Evolutionary conservation across 1,140 invertebrate genomes (phyloP).

Genomic region (Trichonephila inaurata): DNA sequence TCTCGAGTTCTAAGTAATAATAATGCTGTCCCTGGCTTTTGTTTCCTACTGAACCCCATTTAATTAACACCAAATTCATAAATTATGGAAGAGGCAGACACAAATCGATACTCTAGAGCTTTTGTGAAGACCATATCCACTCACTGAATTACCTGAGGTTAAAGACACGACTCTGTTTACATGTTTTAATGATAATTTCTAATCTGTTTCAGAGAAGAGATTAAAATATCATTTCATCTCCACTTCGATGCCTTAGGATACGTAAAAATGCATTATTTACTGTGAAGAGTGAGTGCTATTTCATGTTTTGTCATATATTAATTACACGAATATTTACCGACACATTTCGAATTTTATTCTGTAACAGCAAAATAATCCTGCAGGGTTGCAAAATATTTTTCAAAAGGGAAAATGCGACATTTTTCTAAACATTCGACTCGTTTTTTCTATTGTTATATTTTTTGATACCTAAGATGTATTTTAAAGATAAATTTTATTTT

Average conservation of each 20-base stretch:
- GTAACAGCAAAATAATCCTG: no score
- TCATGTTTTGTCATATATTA: neutral
- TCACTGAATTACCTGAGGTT: neutral
- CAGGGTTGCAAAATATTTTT: no score
- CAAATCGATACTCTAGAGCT: neutral
- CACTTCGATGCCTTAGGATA: neutral
- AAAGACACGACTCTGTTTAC: neutral
- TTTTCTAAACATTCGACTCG: no score
- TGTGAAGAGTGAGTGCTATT: neutral
- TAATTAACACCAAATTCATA: constrained; percentile 17
- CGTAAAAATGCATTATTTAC: neutral
- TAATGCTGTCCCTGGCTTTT: neutral
- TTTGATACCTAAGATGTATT: no score
- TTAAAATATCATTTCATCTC: neutral
- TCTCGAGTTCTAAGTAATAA: neutral
- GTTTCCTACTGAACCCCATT: neutral
- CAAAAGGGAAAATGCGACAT: no score
- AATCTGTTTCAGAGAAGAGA: neutral
- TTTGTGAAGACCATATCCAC: neutral
- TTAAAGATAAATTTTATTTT: no score
- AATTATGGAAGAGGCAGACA: constrained; percentile 3
- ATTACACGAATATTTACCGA: neutral
- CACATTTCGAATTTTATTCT: no score
- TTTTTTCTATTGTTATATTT: no score
- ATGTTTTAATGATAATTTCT: neutral